Evolutionary conservation across 1,140 invertebrate genomes (phyloP), one percentile per base, ranked within the genome.

Genomic region (Chionoecetes opilio): DNA sequence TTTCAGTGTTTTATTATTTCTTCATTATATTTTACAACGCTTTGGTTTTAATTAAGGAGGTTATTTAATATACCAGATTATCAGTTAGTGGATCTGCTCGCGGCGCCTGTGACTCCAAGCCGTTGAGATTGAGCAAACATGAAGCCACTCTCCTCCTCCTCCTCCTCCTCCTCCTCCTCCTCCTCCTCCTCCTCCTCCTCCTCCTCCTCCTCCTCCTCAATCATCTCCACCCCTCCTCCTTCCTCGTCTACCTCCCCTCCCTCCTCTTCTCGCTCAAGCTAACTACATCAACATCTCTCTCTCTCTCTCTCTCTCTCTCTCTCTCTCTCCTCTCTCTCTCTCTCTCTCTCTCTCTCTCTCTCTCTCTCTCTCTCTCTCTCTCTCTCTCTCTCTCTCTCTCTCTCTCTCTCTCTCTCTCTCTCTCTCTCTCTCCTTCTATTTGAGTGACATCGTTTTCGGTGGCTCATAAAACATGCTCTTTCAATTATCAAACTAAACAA

Each of bases 331-430:
- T 53, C 46, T 53, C 46, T n/a, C 63, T 75, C 63, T n/a, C n/a
- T n/a, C 63, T 75, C 63, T 75, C n/a, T 75, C n/a, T 75, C 63
- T n/a, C n/a, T 53, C 46, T 53, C 46, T 53, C 46, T n/a, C 8
- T n/a, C 63, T 75, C 63, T n/a, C n/a, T n/a, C 63, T 75, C 63
- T n/a, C 63, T 75, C 63, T n/a, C n/a, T n/a, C 63, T 75, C 63
- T n/a, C n/a, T n/a, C 63, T 75, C 63, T 75, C 46, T 75, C n/a
- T 75, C n/a, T 75, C 63, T n/a, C n/a, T 53, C 46, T 53, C 46
- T 53, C 46, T n/a, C n/a, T n/a, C 63, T 75, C 63, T 75, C 63
- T 75, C 46, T 75, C n/a, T 75, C n/a, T 75, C 63, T n/a, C n/a
- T 53, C 46, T 53, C 46, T 53, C 46, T n/a, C n/a, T n/a, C 63